Conservation (phyloP, 2,888 invertebrate genomes). For the Acheta domesticus region DNA sequence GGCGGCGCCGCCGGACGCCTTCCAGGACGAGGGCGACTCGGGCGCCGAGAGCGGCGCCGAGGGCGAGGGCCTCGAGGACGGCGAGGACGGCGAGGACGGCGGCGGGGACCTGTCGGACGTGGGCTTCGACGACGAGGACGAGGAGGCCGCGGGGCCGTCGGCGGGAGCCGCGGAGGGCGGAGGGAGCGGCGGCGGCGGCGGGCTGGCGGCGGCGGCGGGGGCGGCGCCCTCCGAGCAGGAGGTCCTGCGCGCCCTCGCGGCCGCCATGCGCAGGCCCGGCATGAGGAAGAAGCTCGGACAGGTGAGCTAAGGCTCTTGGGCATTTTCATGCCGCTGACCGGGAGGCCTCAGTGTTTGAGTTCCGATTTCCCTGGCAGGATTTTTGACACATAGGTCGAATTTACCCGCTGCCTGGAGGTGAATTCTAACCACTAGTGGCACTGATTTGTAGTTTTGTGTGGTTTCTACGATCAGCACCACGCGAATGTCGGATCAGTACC, state of each 20-base stretch:
- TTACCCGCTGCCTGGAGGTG: no score
- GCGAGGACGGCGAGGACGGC: not conserved
- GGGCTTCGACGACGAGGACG: not conserved
- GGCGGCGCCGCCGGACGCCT: not conserved
- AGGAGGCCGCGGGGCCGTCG: not conserved
- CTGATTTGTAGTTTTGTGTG: fast-evolving
- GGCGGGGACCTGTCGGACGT: not conserved
- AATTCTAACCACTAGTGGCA: no score
- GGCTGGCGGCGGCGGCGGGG: not conserved
- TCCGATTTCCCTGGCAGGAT: no score
- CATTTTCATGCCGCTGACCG: no score
- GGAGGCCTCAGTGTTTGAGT: no score
- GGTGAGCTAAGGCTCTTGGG: not conserved
- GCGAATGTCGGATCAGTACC: no score
- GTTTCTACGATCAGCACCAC: no score
- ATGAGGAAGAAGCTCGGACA: constrained; percentile 57
- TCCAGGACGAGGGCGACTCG: not conserved
- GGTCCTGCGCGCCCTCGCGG: constrained; percentile 50
- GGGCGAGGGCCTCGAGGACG: not conserved
- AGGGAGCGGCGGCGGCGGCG: not conserved
- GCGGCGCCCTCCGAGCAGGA: not conserved
- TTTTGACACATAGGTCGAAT: no score
- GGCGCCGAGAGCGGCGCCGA: not conserved
- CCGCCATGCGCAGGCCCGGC: constrained; percentile 58
- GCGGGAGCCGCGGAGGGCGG: not conserved